A percentile compares a stretch with the other conserved stretches of the same genome.
These are phyloP conservation scores for Cheilosia variabilis DNA, from an alignment of 2,888 invertebrate genomes.

Conservation along the genomic window DNA sequence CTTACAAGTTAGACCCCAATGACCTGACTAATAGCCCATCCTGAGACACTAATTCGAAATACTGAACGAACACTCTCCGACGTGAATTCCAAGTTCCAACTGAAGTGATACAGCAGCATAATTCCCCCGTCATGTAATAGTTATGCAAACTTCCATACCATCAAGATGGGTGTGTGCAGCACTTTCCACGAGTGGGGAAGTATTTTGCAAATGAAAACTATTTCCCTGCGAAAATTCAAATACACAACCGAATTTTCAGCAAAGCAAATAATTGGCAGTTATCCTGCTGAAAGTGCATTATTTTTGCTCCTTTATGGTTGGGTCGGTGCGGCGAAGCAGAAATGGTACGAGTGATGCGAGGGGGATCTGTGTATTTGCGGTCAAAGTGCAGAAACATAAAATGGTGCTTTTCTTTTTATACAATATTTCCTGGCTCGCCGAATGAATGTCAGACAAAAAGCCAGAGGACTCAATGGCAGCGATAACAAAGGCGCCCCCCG, in stretches of 20 bases:
- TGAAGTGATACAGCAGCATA: no score
- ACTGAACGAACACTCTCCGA: no score
- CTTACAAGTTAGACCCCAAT: no score
- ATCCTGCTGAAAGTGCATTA: conserved; percentile 56
- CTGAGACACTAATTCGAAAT: no score
- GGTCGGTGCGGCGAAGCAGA: no score
- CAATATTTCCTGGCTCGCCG: conserved; percentile 1
- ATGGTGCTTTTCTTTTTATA: conserved; percentile 49
- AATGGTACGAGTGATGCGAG: neutral
- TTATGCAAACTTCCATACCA: no score
- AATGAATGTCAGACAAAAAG: conserved; percentile 46
- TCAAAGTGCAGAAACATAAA: conserved; percentile 55
- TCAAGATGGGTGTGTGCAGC: no score
- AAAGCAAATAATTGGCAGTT: conserved; percentile 69
- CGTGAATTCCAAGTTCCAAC: no score
- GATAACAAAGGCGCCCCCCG: neutral
- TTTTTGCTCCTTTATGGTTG: conserved; percentile 21
- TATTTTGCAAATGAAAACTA: conserved; percentile 56
- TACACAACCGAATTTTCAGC: conserved; percentile 45
- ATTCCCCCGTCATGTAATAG: no score
- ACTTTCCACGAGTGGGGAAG: no score
- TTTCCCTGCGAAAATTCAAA: conserved; percentile 38
- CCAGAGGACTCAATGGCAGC: conserved; percentile 4
- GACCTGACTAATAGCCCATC: no score
- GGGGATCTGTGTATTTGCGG: conserved; percentile 39